Evolutionary conservation across 1,140 invertebrate genomes (phyloP).

Genomic region (Drosophila repletoides): DNA sequence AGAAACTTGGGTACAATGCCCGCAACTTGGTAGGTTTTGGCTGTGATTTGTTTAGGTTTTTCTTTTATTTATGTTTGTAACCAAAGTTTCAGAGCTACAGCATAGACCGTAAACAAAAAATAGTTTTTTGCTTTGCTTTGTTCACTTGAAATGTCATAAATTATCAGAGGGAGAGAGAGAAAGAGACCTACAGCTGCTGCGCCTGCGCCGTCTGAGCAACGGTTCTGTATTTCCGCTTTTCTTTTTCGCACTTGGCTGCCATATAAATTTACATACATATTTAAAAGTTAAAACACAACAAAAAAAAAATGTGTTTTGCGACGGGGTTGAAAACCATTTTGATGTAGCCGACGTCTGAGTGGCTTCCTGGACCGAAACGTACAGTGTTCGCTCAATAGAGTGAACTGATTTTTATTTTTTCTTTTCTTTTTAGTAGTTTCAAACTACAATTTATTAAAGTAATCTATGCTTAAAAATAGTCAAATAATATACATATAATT

Average conservation of each 20-base stretch:
- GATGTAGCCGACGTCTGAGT: slow-evolving; percentile 4
- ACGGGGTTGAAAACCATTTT: slow-evolving; percentile 37
- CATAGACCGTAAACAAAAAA: neutral
- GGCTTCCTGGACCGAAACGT: slow-evolving; percentile 30
- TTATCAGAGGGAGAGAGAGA: slow-evolving; percentile 23
- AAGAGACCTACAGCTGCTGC: slow-evolving; percentile 23
- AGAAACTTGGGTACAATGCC: slow-evolving; percentile 18
- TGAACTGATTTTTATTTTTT: too few species aligned
- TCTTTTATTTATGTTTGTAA: slow-evolving; percentile 2
- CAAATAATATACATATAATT: too few species aligned
- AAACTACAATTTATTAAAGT: too few species aligned
- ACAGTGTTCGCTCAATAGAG: too few species aligned
- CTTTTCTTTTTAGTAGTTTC: too few species aligned
- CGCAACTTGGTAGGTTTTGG: neutral
- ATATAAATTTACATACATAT: slow-evolving; percentile 12
- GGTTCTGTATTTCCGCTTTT: slow-evolving; percentile 13
- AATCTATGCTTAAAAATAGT: too few species aligned
- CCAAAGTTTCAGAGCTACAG: neutral
- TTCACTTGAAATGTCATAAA: slow-evolving; percentile 30
- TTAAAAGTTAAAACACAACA: too few species aligned
- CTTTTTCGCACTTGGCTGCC: slow-evolving; percentile 14
- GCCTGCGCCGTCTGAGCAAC: slow-evolving; percentile 20
- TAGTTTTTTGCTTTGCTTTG: slow-evolving; percentile 1
- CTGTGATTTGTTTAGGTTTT: slow-evolving; percentile 4
- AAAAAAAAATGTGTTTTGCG: too few species aligned